Base-by-base conservation (phyloP, 2,797 vertebrate species). In the Heterohyrax brucei region DNA sequence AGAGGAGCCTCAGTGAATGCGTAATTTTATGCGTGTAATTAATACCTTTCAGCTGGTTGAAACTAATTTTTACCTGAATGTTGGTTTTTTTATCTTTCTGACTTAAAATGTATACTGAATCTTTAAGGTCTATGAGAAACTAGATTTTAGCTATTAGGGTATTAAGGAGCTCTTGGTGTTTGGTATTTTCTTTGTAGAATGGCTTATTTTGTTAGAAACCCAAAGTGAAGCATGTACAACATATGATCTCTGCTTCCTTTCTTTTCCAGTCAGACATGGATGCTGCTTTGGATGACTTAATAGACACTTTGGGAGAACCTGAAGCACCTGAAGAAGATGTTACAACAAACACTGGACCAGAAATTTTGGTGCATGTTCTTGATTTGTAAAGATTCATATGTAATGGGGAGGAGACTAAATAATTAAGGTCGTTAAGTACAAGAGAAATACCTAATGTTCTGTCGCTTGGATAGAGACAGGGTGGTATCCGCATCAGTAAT, bases 221-320 rank as follows among this genome's bases (percentile, higher is more conserved):
- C 30, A 39, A 92, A 59, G 24, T 75, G 18, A 87, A 86, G 21
- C 93, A 22, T 48, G 1, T 85, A 16, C 89, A 70, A 56, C 82
- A 91, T 53, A 66, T 28, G 39, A 30, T 81, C 68, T 84, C 33
- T 95, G n/a, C 10, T 92, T 10, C 81, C 68, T 87, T 78, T 91
- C 86, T 92, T 95, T 97, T 98, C 64, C 10, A 99, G 99, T 92
- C 96, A 96, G 92, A 1, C 28, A 91, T 98, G 94, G 98, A 98
- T 95, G 93, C 97, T 24, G 98, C 98, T 28, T 97, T 99, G 84
- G 98, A 99, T 46, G 97, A 97, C 92, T 95, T 99, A 28, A 96
- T 98, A 97, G 98, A 98, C 82, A 98, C 97, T 4, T 97, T 99
- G 21, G 98, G 97, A 85, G 96, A 85, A 92, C 97, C 97, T 94